These are phyloP conservation scores for Ara ararauna DNA, from an alignment of 2,797 vertebrate species.

Conservation along the genomic window DNA sequence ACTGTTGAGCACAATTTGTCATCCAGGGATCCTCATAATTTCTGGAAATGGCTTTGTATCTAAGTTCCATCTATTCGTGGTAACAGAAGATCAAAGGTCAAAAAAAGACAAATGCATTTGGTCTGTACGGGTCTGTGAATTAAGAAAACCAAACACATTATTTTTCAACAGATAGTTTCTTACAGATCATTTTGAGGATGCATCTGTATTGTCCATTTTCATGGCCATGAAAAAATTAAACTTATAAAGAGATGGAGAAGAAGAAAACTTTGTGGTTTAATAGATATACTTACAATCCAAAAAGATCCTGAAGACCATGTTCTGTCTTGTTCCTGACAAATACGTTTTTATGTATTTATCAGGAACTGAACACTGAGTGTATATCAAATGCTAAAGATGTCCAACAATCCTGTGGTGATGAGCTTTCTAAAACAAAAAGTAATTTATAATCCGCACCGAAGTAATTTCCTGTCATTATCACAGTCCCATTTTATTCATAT, in stretches of 20 bases:
- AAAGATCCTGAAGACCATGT: not conserved
- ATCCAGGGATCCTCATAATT: not conserved
- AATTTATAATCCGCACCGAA: not conserved
- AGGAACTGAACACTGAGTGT: not conserved
- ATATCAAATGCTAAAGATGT: not conserved
- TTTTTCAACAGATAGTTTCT: not conserved
- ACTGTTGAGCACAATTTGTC: not conserved
- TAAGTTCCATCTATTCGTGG: slow-evolving; percentile 3
- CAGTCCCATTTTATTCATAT: not conserved
- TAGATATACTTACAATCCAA: not conserved
- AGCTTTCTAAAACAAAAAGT: not conserved
- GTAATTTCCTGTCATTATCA: not conserved
- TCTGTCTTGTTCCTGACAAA: not conserved
- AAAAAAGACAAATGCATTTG: not conserved
- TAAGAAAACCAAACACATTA: not conserved
- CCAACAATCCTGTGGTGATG: not conserved
- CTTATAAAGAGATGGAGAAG: not conserved
- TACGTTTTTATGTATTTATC: not conserved
- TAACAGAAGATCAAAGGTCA: not conserved
- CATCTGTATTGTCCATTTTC: not conserved
- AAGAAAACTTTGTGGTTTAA: slow-evolving; percentile 1
- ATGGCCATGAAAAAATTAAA: not conserved
- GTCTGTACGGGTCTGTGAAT: not conserved
- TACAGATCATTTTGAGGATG: not conserved
- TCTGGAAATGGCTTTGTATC: not conserved